Conservation (phyloP, 2,888 invertebrate genomes). For the Agrotis ipsilon region DNA sequence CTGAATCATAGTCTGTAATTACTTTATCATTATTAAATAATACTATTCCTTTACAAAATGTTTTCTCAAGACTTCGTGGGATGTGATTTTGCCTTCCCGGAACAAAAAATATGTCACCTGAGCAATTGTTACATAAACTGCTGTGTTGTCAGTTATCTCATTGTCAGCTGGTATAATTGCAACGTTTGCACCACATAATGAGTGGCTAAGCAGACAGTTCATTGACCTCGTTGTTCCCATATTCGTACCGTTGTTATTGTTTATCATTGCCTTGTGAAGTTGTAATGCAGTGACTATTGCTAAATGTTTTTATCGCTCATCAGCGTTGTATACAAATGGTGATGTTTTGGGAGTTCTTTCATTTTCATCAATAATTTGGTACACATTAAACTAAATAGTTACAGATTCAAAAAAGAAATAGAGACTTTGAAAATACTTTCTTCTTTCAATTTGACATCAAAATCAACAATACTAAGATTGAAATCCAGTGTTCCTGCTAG, state of each 20-base stretch:
- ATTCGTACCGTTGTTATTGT: constrained; percentile 55
- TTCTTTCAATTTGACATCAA: too few relatives aligned
- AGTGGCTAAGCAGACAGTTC: constrained; percentile 49
- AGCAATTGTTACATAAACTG: constrained; percentile 4
- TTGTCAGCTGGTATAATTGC: constrained; percentile 56
- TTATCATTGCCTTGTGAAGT: constrained; percentile 23
- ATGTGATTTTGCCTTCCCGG: not conserved
- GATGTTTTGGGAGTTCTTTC: not conserved
- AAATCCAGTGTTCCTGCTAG: not conserved
- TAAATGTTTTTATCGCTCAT: constrained; percentile 17
- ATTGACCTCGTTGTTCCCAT: constrained; percentile 43
- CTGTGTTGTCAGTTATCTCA: constrained; percentile 34
- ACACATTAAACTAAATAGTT: not conserved
- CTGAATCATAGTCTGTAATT: not conserved
- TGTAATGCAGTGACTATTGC: constrained; percentile 22
- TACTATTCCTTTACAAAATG: not conserved
- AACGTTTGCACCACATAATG: constrained; percentile 31
- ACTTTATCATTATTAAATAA: not conserved
- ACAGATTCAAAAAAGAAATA: too few relatives aligned
- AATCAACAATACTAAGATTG: too few relatives aligned
- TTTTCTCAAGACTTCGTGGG: not conserved
- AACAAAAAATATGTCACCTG: constrained; percentile 1
- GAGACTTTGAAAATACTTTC: too few relatives aligned
- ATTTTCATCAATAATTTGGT: not conserved
- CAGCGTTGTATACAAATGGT: not conserved